phyloP scores from a whole-genome alignment of 2,113 vertebrate species.

The Eonycteris spelaea region DNA sequence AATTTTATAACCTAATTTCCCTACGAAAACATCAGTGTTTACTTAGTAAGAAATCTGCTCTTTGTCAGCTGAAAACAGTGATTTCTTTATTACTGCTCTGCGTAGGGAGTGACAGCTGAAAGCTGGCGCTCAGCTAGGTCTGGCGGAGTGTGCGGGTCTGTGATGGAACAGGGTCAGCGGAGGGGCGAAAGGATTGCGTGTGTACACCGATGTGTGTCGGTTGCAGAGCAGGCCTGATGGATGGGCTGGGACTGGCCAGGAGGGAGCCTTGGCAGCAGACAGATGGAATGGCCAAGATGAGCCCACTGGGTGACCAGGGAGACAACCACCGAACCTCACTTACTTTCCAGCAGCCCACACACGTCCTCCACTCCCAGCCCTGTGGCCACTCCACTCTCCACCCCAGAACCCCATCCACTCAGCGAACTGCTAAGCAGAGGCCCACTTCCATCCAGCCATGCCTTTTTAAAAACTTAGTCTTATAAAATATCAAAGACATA shows the following conservation, averaged over 20 bases:
- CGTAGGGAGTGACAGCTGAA: conserved; percentile 83
- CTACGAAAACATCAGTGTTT: conserved; percentile 84
- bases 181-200: conserved; percentile 70
- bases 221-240: conserved; percentile 63
- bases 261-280: neutral
- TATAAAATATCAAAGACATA: neutral
- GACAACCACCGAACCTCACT: neutral
- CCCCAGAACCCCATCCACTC: neutral
- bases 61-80: conserved; percentile 92
- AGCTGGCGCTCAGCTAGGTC: conserved; percentile 85
- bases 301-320: neutral
- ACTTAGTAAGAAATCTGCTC: conserved; percentile 91
- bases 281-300: neutral
- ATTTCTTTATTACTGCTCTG: conserved; percentile 90
- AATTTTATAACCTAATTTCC: conserved; percentile 86
- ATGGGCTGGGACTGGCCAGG: neutral
- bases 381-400: neutral
- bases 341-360: neutral
- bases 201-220: conserved; percentile 75
- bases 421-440: neutral
- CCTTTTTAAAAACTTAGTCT: neutral
- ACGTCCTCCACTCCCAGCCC: neutral
- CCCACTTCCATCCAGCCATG: neutral
- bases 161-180: conserved; percentile 85
- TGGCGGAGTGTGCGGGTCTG: conserved; percentile 84